These are phyloP conservation scores for Tenthredo amoena DNA, from an alignment of 2,888 invertebrate genomes.

Conservation along the genomic window DNA sequence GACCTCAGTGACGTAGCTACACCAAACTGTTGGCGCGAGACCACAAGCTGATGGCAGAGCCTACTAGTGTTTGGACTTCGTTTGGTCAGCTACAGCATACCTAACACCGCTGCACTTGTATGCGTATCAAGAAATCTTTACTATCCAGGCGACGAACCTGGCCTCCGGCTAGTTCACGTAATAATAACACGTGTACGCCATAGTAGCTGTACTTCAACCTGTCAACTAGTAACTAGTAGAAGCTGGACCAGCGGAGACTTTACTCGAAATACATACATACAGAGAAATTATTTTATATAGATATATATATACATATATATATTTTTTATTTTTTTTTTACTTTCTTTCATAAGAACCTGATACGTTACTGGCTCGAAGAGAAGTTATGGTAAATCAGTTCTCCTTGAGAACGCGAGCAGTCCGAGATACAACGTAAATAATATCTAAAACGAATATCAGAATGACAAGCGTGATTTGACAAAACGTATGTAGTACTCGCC, in stretches of 20 bases:
- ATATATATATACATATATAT: neutral
- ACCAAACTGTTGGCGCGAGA: conserved; percentile 35
- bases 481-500: conserved; percentile 23
- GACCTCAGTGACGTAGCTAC: conserved; percentile 39
- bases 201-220: conserved; percentile 49
- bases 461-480: conserved; percentile 51
- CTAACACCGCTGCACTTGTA: conserved; percentile 17
- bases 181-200: conserved; percentile 48
- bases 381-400: conserved; percentile 42
- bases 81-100: conserved; percentile 40
- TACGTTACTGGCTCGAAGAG: neutral
- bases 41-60: conserved; percentile 3
- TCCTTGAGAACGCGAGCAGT: conserved; percentile 28
- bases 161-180: conserved; percentile 44
- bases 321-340: neutral
- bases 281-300: neutral
- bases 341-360: neutral
- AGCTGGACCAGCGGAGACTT: conserved; percentile 22
- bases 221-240: conserved; percentile 27
- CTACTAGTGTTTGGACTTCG: conserved; percentile 28
- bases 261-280: neutral
- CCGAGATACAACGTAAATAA: conserved; percentile 37
- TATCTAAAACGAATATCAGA: conserved; percentile 50
- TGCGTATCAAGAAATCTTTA: conserved; percentile 46
- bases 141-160: conserved; percentile 37